Conservation (phyloP, 2,797 vertebrate species). For the Protonibea diacanthus region DNA sequence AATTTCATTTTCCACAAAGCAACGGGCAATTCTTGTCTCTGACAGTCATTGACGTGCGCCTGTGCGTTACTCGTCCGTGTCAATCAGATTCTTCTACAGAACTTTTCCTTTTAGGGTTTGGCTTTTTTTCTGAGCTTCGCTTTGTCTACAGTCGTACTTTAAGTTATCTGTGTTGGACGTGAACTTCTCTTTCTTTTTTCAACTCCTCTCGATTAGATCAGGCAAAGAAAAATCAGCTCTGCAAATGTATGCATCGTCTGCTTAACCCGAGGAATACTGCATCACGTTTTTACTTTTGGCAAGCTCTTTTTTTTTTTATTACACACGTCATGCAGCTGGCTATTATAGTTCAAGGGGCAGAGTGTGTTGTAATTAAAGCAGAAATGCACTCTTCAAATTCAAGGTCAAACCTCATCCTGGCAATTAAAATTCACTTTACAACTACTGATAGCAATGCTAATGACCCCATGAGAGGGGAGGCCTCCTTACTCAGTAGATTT, state of each 20-base stretch:
- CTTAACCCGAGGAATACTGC: not conserved
- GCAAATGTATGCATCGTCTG: not conserved
- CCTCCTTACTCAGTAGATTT: slow-evolving; percentile 51
- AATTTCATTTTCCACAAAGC: slow-evolving; percentile 33
- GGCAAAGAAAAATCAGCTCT: not conserved
- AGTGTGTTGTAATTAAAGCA: slow-evolving; percentile 49
- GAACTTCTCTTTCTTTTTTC: slow-evolving; percentile 4
- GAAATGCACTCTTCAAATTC: slow-evolving; percentile 23
- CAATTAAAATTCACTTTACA: slow-evolving; percentile 57
- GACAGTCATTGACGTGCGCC: slow-evolving; percentile 14
- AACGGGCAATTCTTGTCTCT: slow-evolving; percentile 10
- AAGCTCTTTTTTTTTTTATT: slow-evolving; percentile 3
- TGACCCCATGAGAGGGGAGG: slow-evolving; percentile 34
- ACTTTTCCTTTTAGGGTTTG: not conserved
- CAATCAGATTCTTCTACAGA: slow-evolving; percentile 5
- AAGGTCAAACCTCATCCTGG: slow-evolving; percentile 57
- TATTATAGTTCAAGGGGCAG: slow-evolving; percentile 9
- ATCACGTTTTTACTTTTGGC: not conserved
- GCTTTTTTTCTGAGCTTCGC: not conserved
- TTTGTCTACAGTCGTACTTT: not conserved
- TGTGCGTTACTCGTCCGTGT: slow-evolving; percentile 7
- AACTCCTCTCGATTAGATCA: not conserved
- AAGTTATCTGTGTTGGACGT: slow-evolving; percentile 1
- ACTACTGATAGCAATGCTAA: slow-evolving; percentile 54
- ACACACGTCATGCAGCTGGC: not conserved